Conservation (phyloP, 2,888 invertebrate genomes). For the Uloborus plumipes region DNA sequence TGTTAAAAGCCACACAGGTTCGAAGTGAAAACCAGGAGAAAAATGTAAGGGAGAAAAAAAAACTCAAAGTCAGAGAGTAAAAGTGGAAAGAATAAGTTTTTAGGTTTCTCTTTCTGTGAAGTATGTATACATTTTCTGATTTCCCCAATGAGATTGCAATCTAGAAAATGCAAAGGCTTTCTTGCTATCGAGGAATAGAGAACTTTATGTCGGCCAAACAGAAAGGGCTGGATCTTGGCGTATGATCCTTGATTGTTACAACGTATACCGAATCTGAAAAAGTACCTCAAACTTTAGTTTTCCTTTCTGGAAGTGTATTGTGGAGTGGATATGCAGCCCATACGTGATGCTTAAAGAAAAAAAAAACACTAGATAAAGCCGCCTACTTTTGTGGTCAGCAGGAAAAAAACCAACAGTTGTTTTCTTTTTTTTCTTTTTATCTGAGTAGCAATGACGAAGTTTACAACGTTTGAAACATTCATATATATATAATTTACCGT, state of each 20-base stretch:
- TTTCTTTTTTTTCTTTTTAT: no score
- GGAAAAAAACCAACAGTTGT: no score
- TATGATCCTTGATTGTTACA: constrained; percentile 33
- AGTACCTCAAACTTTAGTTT: constrained; percentile 4
- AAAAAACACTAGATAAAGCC: no score
- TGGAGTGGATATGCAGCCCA: no score
- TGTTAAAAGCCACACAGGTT: constrained; percentile 52
- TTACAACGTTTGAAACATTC: no score
- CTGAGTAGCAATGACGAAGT: no score
- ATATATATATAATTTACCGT: no score
- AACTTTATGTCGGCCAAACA: constrained; percentile 23
- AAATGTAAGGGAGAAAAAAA: neutral
- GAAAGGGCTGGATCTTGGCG: constrained; percentile 9
- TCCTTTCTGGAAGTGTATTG: no score
- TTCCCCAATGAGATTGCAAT: constrained; percentile 55
- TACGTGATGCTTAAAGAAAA: no score
- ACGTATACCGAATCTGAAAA: neutral
- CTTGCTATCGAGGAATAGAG: neutral
- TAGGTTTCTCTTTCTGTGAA: neutral
- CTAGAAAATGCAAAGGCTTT: constrained; percentile 28
- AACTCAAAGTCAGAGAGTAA: neutral
- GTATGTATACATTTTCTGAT: constrained; percentile 52
- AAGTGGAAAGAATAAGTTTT: neutral
- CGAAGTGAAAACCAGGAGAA: neutral
- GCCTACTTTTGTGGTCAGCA: no score